Conservation (phyloP, 2,888 invertebrate genomes). For the Rhaphigaster nebulosa region DNA sequence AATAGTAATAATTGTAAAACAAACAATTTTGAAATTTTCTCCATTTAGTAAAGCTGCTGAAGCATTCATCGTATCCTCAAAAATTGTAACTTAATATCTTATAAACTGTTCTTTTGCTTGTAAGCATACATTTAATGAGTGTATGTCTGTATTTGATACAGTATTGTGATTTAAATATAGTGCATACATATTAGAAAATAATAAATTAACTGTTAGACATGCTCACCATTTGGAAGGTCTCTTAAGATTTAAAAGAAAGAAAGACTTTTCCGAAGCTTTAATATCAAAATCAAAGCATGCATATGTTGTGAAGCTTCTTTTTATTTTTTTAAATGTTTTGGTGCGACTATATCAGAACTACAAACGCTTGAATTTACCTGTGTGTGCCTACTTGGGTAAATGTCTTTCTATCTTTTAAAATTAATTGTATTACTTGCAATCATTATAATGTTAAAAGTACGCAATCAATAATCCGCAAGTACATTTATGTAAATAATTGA, state of each 20-base stretch:
- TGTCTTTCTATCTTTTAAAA: neutral
- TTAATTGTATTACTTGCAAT: neutral
- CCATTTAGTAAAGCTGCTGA: neutral
- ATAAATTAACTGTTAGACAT: conserved; percentile 11
- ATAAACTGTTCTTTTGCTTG: neutral
- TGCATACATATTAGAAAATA: neutral
- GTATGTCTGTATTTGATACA: neutral
- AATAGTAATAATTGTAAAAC: too few relatives aligned
- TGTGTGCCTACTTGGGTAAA: neutral
- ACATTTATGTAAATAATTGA: neutral
- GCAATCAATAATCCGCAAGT: neutral
- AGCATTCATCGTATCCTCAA: neutral
- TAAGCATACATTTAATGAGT: neutral
- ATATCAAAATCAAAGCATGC: conserved; percentile 16
- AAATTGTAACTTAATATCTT: neutral
- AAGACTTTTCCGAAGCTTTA: neutral
- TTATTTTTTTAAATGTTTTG: neutral
- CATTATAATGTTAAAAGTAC: too few relatives aligned
- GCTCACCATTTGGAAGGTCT: neutral
- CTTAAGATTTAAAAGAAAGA: neutral
- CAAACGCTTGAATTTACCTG: neutral
- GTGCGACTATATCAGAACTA: neutral
- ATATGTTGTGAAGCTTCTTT: neutral
- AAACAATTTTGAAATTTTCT: neutral
- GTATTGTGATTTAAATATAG: neutral